Evolutionary conservation across 2,888 invertebrate species (phyloP).

Genomic region (Melipona bicolor): DNA sequence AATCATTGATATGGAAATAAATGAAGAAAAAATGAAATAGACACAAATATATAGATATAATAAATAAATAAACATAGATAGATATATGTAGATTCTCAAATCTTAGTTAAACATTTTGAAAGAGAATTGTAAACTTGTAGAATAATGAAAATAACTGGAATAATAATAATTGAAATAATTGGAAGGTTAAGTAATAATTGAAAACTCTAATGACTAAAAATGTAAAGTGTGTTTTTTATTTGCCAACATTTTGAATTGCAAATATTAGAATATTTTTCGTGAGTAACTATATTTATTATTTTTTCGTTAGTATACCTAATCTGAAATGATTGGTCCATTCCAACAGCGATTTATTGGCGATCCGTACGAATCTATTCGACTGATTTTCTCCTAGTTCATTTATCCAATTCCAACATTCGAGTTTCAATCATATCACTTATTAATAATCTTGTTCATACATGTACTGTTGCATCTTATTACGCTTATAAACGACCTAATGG

Average conservation of each 20-base stretch:
- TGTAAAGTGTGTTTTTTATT: background rate
- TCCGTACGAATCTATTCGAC: background rate
- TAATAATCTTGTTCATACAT: constrained; percentile 24
- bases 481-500: constrained; percentile 50
- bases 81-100: too few species aligned
- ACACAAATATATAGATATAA: too few species aligned
- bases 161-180: too few species aligned
- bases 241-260: background rate
- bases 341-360: background rate
- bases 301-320: background rate
- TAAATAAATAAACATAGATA: too few species aligned
- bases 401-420: background rate
- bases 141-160: background rate
- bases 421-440: constrained; percentile 29
- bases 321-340: constrained; percentile 21
- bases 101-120: background rate
- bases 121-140: background rate
- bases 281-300: background rate
- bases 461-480: constrained; percentile 33
- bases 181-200: background rate
- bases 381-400: background rate
- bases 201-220: background rate
- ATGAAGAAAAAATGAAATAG: too few species aligned
- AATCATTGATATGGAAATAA: too few species aligned
- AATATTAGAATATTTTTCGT: background rate